Base-by-base conservation (phyloP, 1,140 invertebrate species). In the Pachyrhynchus sulphureomaculatus region DNA sequence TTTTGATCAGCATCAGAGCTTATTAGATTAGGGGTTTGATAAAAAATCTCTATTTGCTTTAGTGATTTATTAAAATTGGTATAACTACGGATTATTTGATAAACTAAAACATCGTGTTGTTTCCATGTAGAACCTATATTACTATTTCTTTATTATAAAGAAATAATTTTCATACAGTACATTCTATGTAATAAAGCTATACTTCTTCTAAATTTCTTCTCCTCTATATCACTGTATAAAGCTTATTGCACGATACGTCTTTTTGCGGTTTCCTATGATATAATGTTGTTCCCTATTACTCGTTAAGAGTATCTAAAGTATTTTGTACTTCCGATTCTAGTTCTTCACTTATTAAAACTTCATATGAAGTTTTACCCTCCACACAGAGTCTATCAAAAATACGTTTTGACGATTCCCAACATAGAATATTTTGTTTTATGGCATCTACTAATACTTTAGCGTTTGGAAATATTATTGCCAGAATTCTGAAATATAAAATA, bases 401-500 rank as follows among this genome's bases (percentile, higher is more conserved):
- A 17, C 47, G 47, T 44, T 71, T 72, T 12, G 71, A 68, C 4
- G 60, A 34, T 54, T 71, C 68, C 71, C 71, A 72, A 32, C 60
- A 69, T 29, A 61, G 44, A 37, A 68, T 66, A 34, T 71, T 71
- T 39, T 53, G 42, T 54, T 66, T 58, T 26, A 71, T 63, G 15
- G 58, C 63, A 32, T 68, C 56, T 39, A 71, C 56, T 12, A 72
- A 36, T 10, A 52, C 36, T 60, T 67, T 61, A 15, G 65, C 42
- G 34, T 58, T 39, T 23, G 66, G 63, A 60, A 79, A 80, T 58
- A 80, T 63, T 13, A 55, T 70, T 32, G 73, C 69, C 37, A 80
- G 65, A 63, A 78, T 75, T 56, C 78, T 79, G 52, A 24, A 72
- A 58, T 41, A 54, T 48, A 52, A 29, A 66, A 64, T 6, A 15